Evolutionary conservation across 2,797 vertebrate genomes (phyloP).

Genomic region (Brotogeris chrysoptera): DNA sequence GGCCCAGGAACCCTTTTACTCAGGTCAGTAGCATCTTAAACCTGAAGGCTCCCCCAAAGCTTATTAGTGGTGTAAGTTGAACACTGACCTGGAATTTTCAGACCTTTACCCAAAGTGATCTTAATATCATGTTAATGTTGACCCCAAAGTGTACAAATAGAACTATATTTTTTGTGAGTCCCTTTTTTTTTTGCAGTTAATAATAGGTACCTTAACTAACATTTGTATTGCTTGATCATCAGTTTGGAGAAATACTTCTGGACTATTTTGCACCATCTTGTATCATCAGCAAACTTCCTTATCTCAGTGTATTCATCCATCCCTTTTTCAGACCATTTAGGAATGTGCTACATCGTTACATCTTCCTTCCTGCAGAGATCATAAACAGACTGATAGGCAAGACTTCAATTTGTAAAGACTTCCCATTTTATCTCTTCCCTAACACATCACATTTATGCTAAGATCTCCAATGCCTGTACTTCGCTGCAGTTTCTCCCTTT

Average conservation of each 20-base stretch:
- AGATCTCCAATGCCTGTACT: background rate
- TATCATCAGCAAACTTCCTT: background rate
- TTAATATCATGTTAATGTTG: background rate
- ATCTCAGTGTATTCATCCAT: background rate
- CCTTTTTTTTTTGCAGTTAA: background rate
- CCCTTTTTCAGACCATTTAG: background rate
- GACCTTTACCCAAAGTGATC: background rate
- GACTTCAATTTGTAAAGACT: background rate
- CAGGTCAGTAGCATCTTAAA: background rate
- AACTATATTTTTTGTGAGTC: background rate
- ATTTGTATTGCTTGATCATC: background rate
- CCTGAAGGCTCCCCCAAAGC: background rate
- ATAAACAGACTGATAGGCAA: background rate
- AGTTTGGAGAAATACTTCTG: background rate
- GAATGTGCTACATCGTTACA: background rate
- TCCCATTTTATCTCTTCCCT: background rate
- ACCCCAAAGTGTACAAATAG: background rate
- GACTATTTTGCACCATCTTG: background rate
- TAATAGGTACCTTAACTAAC: background rate
- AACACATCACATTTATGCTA: background rate
- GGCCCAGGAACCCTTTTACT: background rate
- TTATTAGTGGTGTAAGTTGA: background rate
- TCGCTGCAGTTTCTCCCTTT: background rate
- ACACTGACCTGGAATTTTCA: background rate
- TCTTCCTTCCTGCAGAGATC: background rate